Evolutionary conservation across 2,888 invertebrate genomes (phyloP).

Genomic region (Amitus sp.): DNA sequence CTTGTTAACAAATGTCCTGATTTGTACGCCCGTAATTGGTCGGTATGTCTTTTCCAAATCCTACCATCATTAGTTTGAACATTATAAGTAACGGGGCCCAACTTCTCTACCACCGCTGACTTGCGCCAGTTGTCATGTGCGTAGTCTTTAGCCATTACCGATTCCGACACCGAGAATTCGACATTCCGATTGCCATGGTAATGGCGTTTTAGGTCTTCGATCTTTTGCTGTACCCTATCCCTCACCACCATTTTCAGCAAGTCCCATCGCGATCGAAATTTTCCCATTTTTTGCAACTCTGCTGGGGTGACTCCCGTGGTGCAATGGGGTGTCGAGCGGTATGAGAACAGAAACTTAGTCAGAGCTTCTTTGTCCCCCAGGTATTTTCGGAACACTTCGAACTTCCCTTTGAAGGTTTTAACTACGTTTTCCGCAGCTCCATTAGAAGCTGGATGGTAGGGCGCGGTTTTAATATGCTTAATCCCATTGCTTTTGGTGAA

Average conservation of each 20-base stretch:
- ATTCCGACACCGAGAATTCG: slow-evolving; percentile 11
- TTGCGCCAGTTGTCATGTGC: slow-evolving; percentile 17
- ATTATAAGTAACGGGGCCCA: slow-evolving; percentile 26
- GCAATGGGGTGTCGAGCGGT: slow-evolving; percentile 34
- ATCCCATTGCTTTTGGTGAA: slow-evolving; percentile 19
- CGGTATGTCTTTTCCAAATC: slow-evolving; percentile 29
- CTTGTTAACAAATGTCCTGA: no score
- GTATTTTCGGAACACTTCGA: slow-evolving; percentile 21
- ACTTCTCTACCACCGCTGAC: slow-evolving; percentile 16
- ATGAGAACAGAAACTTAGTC: slow-evolving; percentile 33
- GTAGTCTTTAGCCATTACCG: slow-evolving; percentile 30
- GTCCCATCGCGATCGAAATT: slow-evolving; percentile 30
- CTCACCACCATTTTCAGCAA: slow-evolving; percentile 14
- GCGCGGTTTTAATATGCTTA: slow-evolving; percentile 13
- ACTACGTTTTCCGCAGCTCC: slow-evolving; percentile 37
- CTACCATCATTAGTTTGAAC: slow-evolving; percentile 14
- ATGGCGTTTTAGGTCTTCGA: slow-evolving; percentile 18
- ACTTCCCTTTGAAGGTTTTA: slow-evolving; percentile 34
- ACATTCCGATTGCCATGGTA: slow-evolving; percentile 23
- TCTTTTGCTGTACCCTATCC: slow-evolving; percentile 12
- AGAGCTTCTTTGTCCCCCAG: slow-evolving; percentile 20
- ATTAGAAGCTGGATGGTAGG: slow-evolving; percentile 32
- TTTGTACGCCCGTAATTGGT: slow-evolving; percentile 24
- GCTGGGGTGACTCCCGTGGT: slow-evolving; percentile 36
- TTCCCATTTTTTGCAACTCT: slow-evolving; percentile 24